Conservation (phyloP, 2,797 vertebrate genomes). For the Urophycis tenuis region DNA sequence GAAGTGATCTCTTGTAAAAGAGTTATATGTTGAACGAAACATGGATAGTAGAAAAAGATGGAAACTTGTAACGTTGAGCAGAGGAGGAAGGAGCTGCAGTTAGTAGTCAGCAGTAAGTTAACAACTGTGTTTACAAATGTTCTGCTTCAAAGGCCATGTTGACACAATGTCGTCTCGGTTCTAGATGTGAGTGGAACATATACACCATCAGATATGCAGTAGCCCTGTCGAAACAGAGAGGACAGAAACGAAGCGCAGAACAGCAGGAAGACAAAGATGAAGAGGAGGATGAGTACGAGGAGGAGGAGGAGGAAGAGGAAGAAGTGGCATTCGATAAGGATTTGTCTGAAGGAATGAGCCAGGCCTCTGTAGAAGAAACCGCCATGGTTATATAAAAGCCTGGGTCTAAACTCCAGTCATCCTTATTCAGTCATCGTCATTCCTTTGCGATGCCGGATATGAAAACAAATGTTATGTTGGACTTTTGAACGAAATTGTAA, state of each 20-base stretch:
- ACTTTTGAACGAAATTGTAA: conserved; percentile 21
- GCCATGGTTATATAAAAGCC: conserved; percentile 47
- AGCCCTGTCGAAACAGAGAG: conserved; percentile 82
- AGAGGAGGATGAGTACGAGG: conserved; percentile 46
- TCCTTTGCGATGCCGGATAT: not conserved
- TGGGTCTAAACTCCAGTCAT: not conserved
- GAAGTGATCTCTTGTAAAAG: too few relatives aligned
- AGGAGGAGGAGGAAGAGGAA: conserved; percentile 30
- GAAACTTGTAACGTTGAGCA: too few relatives aligned
- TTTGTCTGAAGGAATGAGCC: conserved; percentile 52
- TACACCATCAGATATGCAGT: conserved; percentile 81
- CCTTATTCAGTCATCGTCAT: not conserved
- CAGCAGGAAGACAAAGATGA: conserved; percentile 42
- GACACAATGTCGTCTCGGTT: conserved; percentile 16
- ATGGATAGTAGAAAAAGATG: not conserved
- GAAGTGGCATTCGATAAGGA: too few relatives aligned
- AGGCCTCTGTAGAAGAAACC: conserved; percentile 52
- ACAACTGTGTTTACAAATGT: not conserved
- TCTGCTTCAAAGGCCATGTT: not conserved
- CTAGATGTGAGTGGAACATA: conserved; percentile 92
- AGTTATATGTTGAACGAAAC: too few relatives aligned
- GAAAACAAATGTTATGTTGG: conserved; percentile 12
- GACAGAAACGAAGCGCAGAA: conserved; percentile 72
- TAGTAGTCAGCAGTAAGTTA: too few relatives aligned
- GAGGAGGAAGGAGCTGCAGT: too few relatives aligned